Evolutionary conservation across 2,888 invertebrate genomes (phyloP).

Genomic region (Ernsta delagoae): DNA sequence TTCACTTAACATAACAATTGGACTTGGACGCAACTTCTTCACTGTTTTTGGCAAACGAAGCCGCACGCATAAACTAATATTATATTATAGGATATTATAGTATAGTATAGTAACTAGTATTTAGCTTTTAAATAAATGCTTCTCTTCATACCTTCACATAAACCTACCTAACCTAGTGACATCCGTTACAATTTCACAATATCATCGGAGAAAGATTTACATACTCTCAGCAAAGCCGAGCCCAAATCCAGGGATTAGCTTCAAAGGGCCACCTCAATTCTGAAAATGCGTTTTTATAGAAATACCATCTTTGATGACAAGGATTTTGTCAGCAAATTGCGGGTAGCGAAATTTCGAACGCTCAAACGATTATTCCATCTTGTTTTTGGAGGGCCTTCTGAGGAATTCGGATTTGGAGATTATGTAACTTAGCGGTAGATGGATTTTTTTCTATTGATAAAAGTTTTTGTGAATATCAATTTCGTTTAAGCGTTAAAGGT

Average conservation of each 20-base stretch:
- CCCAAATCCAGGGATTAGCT: conserved; percentile 78
- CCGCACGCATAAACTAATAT: too few relatives aligned
- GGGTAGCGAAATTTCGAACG: conserved; percentile 60
- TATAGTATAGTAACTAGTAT: too few relatives aligned
- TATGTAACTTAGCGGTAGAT: background rate
- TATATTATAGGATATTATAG: too few relatives aligned
- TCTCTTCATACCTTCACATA: too few relatives aligned
- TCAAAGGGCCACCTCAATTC: conserved; percentile 75
- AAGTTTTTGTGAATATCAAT: background rate
- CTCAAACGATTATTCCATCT: conserved; percentile 53
- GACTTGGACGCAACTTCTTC: too few relatives aligned
- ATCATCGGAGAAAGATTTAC: conserved; percentile 30
- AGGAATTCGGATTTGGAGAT: conserved; percentile 18
- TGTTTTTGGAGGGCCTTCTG: conserved; percentile 46
- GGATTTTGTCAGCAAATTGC: conserved; percentile 72
- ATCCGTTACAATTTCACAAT: conserved; percentile 18
- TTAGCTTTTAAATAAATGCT: too few relatives aligned
- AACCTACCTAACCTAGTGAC: too few relatives aligned
- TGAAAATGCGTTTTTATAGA: conserved; percentile 80
- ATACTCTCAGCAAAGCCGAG: conserved; percentile 44
- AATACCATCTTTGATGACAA: conserved; percentile 73
- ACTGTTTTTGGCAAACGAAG: too few relatives aligned
- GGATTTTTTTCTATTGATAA: background rate
- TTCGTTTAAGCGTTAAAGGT: background rate
- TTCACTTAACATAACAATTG: too few relatives aligned